Percentiles rank a stretch among this genome's conserved stretches.
Evolutionary conservation across 2,888 invertebrate genomes (phyloP).

Genomic region (Augochlorella aurata): DNA sequence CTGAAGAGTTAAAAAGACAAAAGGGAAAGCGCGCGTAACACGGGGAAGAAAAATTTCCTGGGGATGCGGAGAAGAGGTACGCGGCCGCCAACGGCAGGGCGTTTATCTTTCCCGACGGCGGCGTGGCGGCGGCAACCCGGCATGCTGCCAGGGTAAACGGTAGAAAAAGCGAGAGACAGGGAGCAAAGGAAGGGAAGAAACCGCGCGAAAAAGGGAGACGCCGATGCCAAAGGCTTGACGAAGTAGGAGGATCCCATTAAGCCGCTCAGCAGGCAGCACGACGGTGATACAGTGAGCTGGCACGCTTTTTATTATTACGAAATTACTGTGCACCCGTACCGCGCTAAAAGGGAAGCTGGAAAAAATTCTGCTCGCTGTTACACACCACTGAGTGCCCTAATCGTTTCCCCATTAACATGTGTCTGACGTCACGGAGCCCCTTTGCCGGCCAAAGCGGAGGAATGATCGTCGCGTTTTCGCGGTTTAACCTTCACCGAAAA

Average conservation of each 20-base stretch:
- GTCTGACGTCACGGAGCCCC: slow-evolving; percentile 38
- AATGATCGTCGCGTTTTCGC: slow-evolving; percentile 1
- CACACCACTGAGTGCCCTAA: slow-evolving; percentile 66
- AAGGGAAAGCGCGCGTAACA: slow-evolving; percentile 51
- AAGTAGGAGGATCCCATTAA: slow-evolving; percentile 74
- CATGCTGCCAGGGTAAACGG: slow-evolving; percentile 56
- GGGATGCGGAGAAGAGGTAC: slow-evolving; percentile 36
- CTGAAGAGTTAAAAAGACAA: slow-evolving; percentile 57
- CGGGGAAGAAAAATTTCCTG: slow-evolving; percentile 51
- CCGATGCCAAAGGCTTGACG: slow-evolving; percentile 63
- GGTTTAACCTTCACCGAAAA: not conserved
- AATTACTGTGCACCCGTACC: slow-evolving; percentile 70
- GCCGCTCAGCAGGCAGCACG: slow-evolving; percentile 73
- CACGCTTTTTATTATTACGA: slow-evolving; percentile 75
- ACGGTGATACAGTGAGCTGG: slow-evolving; percentile 69
- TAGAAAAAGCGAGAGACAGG: slow-evolving; percentile 58
- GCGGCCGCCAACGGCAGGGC: slow-evolving; percentile 45
- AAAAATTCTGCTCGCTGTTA: slow-evolving; percentile 58
- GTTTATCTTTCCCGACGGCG: slow-evolving; percentile 52
- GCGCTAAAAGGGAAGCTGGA: slow-evolving; percentile 61
- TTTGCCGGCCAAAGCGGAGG: slow-evolving; percentile 1
- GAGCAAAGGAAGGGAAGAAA: slow-evolving; percentile 56
- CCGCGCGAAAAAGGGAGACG: slow-evolving; percentile 59
- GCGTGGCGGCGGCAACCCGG: not conserved
- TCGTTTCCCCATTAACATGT: slow-evolving; percentile 62